Evolutionary conservation across 2,888 invertebrate genomes (phyloP).

Genomic region (Entomobrya multifasciata): DNA sequence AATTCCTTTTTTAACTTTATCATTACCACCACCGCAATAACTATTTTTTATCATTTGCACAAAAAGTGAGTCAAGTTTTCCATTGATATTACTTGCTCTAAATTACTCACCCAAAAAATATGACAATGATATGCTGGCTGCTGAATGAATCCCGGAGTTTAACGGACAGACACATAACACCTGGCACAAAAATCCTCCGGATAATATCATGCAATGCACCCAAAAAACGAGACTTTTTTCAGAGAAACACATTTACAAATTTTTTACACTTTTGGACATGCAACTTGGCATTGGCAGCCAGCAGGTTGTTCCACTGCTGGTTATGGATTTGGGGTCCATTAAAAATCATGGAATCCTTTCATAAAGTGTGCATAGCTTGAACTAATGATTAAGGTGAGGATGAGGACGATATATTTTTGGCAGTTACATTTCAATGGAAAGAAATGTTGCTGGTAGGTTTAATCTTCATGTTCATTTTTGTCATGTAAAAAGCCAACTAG

Average conservation of each 20-base stretch:
- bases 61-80: slow-evolving; percentile 21
- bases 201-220: slow-evolving; percentile 19
- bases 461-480: too few relatives aligned
- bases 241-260: too few relatives aligned
- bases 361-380: neutral
- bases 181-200: too few relatives aligned
- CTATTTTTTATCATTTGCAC: slow-evolving; percentile 10
- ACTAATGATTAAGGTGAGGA: neutral
- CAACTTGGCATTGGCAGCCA: too few relatives aligned
- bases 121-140: too few relatives aligned
- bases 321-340: too few relatives aligned
- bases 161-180: neutral
- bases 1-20: too few relatives aligned
- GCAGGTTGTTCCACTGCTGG: too few relatives aligned
- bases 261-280: too few relatives aligned
- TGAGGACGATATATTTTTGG: neutral
- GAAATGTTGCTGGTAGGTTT: neutral
- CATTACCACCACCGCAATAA: too few relatives aligned
- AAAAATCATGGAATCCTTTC: neutral
- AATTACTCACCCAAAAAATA: slow-evolving; percentile 37
- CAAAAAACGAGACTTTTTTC: neutral
- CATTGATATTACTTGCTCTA: slow-evolving; percentile 7
- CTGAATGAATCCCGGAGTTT: too few relatives aligned
- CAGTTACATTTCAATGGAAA: neutral
- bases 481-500: neutral